Base-by-base conservation (phyloP, 1,140 invertebrate species). In the Drosophila quadrilineata region DNA sequence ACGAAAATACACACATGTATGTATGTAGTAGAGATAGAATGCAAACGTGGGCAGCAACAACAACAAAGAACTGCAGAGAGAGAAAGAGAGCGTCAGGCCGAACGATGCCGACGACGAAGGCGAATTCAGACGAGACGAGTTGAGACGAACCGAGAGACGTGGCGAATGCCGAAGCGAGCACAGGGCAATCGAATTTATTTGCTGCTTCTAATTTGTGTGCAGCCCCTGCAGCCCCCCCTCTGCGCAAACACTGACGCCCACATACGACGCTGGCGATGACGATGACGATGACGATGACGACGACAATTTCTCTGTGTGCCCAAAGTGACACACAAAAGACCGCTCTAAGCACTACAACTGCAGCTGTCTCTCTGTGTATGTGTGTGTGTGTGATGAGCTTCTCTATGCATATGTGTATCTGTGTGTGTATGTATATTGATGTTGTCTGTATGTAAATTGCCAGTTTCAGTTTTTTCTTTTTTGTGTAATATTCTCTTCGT, bases 391-490 rank as follows among this genome's bases (percentile, higher is more conserved):
- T 22, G 40, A n/a, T n/a, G n/a, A n/a, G n/a, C n/a, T n/a, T n/a
- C n/a, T n/a, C n/a, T n/a, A n/a, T n/a, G n/a, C n/a, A n/a, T n/a
- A n/a, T 50, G 22, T 24, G 43, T 43, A 19, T 43, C 17, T 53
- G 41, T 26, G 19, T 41, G 33, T 29, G 24, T 41, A 14, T 59
- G 19, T 50, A 36, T 72, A 69, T 82, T 75, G 68, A 72, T 74
- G 79, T 73, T 84, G 70, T 77, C 74, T 71, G 73, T 77, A 85
- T 84, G 77, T 84, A 84, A 85, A 84, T 84, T 82, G 69, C 68
- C 76, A 82, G 59, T 71, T 73, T 58, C 46, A 43, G 43, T 63
- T 63, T 56, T 56, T 38, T 53, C 74, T 63, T 72, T n/a, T n/a
- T n/a, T n/a, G n/a, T n/a, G n/a, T 65, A 46, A 3, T 29, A 10